Evolutionary conservation across 2,113 vertebrate species (phyloP), one percentile per base, ranked within the genome.

Genomic region (Tonatia bakeri): DNA sequence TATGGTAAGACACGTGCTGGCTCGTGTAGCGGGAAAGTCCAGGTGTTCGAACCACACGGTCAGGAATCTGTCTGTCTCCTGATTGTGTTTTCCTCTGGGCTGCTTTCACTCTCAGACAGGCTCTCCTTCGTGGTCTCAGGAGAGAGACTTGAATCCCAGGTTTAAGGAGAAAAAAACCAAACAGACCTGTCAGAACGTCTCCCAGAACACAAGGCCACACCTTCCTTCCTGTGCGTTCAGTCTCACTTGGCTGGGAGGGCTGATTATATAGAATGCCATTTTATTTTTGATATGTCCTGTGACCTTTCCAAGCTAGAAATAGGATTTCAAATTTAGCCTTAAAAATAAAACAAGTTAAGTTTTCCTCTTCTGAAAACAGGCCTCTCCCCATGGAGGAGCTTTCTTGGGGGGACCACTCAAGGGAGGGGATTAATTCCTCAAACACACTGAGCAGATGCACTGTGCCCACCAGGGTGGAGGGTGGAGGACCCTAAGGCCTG

Each of bases 31-130:
- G 59, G 59, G 50, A 64, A 95, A 96, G 70, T 26, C 72, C 87
- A 94, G 90, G 94, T 97, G 91, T 96, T 94, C 61, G 47, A 59
- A 56, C 86, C 73, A 84, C 89, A 76, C 0, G 2, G 36, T 90
- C 65, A 94, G 82, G 73, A 72, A 40, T 84, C 80, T 86, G 61
- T 90, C 54, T 61, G 6, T 94, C 83, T 95, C 67, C 91, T 75
- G 76, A 96, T 94, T 95, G 77, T 92, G 70, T 95, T 92, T 97
- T 87, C 88, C 82, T 90, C 59, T 90, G 73, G 26, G 61, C 82
- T 82, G 16, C 22, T 87, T 92, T 92, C 87, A 50, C 85, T 86
- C 81, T 52, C 67, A 73, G 22, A 61, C 70, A 94, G 61, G 22
- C 38, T 87, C 56, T 96, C 50, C 61, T 52, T 77, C 15, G 38